A percentile compares a stretch with the other conserved stretches of the same genome.
Conservation (phyloP, 2,888 invertebrate species). For the Hemaris fuciformis region DNA sequence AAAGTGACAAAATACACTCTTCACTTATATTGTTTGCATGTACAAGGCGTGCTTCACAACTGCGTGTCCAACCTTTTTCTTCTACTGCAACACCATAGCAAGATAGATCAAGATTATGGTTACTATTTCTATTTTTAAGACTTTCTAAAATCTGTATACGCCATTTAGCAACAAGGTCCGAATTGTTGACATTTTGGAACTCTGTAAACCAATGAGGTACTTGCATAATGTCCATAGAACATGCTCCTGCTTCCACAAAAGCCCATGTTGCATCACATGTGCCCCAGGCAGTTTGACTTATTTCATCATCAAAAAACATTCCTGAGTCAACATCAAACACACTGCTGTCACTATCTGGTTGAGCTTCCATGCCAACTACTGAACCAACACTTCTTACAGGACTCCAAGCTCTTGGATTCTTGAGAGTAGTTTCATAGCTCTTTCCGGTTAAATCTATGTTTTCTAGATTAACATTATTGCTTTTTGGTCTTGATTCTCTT, state of each 20-base stretch:
- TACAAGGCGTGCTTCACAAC: constrained; percentile 88
- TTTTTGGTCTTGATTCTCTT: constrained; percentile 57
- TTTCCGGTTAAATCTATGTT: constrained; percentile 83
- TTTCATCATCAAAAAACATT: constrained; percentile 90
- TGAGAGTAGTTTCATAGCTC: constrained; percentile 87
- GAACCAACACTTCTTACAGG: constrained; percentile 94
- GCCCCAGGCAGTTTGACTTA: constrained; percentile 88
- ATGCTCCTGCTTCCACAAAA: constrained; percentile 91
- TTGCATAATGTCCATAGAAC: constrained; percentile 86
- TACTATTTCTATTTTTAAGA: constrained; percentile 82
- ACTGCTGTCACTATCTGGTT: constrained; percentile 91
- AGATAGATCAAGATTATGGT: constrained; percentile 74
- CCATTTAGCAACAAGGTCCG: constrained; percentile 88
- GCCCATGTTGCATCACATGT: constrained; percentile 91
- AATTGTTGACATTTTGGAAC: constrained; percentile 79
- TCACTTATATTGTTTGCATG: constrained; percentile 81
- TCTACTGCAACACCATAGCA: constrained; percentile 90
- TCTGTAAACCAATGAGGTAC: constrained; percentile 90
- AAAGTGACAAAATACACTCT: constrained; percentile 90
- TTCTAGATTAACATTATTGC: constrained; percentile 59
- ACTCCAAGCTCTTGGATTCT: constrained; percentile 92
- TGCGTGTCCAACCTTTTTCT: constrained; percentile 92
- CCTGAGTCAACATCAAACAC: constrained; percentile 91
- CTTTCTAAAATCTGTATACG: constrained; percentile 86
- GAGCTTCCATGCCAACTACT: constrained; percentile 91